Conservation (phyloP, 2,888 invertebrate genomes). For the Rhodophaea formosa region DNA sequence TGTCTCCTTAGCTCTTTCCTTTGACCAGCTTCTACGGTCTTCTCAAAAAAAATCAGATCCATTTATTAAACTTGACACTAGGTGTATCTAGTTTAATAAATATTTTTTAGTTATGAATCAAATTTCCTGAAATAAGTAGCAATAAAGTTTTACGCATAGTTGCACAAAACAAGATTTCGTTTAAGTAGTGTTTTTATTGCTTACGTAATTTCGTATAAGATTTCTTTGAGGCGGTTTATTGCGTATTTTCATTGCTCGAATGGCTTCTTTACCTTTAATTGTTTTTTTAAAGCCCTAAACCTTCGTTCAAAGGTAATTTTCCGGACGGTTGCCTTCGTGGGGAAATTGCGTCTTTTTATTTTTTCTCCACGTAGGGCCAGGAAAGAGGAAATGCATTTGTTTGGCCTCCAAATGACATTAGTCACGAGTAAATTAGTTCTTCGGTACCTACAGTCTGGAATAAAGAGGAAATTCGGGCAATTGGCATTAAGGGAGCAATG, state of each 20-base stretch:
- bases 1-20: too few species aligned
- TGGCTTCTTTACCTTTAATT: slow-evolving; percentile 4
- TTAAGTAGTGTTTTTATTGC: too few species aligned
- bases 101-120: too few species aligned
- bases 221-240: not conserved
- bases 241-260: not conserved
- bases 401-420: slow-evolving; percentile 17
- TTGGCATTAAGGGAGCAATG: too few species aligned
- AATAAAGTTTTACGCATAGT: too few species aligned
- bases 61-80: too few species aligned
- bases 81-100: too few species aligned
- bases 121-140: too few species aligned
- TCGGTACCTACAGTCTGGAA: not conserved
- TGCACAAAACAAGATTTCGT: too few species aligned
- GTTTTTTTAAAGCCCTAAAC: not conserved
- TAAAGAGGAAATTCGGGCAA: too few species aligned
- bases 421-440: not conserved
- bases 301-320: slow-evolving; percentile 11
- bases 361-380: slow-evolving; percentile 1
- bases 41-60: too few species aligned
- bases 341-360: slow-evolving; percentile 13
- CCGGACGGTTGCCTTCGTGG: slow-evolving; percentile 1
- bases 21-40: too few species aligned
- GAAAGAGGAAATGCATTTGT: slow-evolving; percentile 26
- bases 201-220: not conserved